These are phyloP conservation scores for Stomorhina lunata DNA, from an alignment of 2,888 invertebrate genomes.

Conservation along the genomic window DNA sequence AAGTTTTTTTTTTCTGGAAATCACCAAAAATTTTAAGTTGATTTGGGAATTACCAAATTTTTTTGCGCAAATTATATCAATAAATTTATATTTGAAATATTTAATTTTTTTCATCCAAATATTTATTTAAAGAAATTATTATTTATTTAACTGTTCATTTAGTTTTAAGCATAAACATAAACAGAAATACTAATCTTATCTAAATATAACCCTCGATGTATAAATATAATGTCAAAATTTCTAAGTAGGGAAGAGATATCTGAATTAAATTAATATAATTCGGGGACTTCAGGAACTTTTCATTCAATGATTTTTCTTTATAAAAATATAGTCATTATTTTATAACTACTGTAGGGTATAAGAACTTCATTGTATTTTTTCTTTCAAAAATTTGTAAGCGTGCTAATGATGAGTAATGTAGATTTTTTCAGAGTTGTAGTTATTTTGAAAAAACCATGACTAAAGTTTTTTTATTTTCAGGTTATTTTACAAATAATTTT, in stretches of 20 bases:
- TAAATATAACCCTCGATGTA: neutral
- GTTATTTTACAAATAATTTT: constrained; percentile 29
- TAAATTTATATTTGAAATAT: neutral
- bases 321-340: no score
- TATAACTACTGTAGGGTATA: neutral
- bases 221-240: neutral
- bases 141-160: neutral
- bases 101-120: no score
- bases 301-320: no score
- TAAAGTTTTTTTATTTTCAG: constrained; percentile 10
- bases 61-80: neutral
- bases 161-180: neutral
- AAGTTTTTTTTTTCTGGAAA: no score
- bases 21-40: no score
- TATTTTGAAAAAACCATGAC: constrained; percentile 20
- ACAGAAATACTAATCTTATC: constrained; percentile 15
- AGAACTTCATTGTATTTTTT: neutral
- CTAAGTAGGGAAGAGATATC: no score
- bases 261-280: no score
- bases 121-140: neutral
- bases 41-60: neutral
- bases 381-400: neutral
- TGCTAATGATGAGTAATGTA: constrained; percentile 26
- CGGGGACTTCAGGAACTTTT: no score
- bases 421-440: neutral